Percentiles rank a stretch among this genome's conserved stretches.
phyloP scores from a whole-genome alignment of 2,113 vertebrate species.

The Sciurus niger region DNA sequence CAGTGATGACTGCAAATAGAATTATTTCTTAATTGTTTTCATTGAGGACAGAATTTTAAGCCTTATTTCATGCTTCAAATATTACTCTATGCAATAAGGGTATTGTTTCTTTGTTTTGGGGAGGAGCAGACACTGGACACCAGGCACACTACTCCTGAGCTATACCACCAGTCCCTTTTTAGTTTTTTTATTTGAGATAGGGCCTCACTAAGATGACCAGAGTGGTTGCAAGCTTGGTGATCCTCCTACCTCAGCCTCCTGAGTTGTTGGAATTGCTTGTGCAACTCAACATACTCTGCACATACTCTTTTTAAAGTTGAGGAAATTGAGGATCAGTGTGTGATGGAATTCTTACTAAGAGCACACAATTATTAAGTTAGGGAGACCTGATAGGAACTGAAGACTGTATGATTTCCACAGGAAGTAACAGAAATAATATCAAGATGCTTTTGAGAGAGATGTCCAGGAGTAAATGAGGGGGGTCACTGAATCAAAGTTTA shows the following conservation, averaged over 20 bases:
- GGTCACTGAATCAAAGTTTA: neutral
- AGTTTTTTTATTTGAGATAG: too few relatives aligned
- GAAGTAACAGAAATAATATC: neutral
- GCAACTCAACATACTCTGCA: too few relatives aligned
- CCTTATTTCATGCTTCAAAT: neutral
- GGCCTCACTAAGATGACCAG: too few relatives aligned
- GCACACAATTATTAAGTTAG: neutral
- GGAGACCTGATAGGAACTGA: neutral
- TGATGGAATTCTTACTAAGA: neutral
- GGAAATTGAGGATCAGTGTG: neutral
- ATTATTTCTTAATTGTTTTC: conserved; percentile 16
- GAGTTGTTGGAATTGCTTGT: too few relatives aligned
- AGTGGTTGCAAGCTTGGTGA: too few relatives aligned
- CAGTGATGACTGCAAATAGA: neutral
- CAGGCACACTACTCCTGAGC: too few relatives aligned
- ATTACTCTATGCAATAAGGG: neutral
- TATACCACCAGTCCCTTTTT: too few relatives aligned
- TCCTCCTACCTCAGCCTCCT: too few relatives aligned
- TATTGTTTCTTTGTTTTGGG: neutral
- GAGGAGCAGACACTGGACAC: too few relatives aligned
- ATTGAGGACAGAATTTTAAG: neutral
- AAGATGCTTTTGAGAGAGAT: neutral
- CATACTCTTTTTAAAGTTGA: neutral
- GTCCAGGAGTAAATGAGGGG: neutral
- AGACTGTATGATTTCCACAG: neutral